A percentile compares a stretch with the other conserved stretches of the same genome.
Evolutionary conservation across 2,113 vertebrate species (phyloP).

Genomic region (Meriones unguiculatus): DNA sequence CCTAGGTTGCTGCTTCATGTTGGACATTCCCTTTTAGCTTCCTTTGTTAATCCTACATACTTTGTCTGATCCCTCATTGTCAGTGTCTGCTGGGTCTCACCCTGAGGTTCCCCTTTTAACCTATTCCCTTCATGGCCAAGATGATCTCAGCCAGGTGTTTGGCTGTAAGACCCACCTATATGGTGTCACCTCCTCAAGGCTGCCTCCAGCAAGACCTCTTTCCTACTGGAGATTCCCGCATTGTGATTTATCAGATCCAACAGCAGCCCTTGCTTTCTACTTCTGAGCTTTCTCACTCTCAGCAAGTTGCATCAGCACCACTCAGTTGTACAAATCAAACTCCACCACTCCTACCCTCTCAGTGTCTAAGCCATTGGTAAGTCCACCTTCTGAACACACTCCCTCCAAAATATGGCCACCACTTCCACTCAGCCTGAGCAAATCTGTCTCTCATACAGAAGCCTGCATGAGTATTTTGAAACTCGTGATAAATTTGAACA

Average conservation of each 20-base stretch:
- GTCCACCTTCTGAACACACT: neutral
- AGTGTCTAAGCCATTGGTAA: neutral
- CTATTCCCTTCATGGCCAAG: neutral
- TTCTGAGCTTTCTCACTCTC: neutral
- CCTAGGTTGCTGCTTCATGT: neutral
- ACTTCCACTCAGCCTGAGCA: neutral
- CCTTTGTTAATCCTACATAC: neutral
- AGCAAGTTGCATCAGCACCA: neutral
- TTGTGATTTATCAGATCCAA: neutral
- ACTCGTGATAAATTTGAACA: slow-evolving; percentile 4
- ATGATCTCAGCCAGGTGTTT: neutral
- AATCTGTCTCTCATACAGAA: neutral
- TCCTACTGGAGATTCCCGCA: neutral
- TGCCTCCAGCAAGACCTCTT: neutral
- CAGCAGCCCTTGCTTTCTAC: neutral
- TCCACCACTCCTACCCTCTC: neutral
- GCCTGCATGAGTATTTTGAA: neutral
- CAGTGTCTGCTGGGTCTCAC: neutral
- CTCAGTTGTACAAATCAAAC: neutral
- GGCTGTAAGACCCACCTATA: neutral
- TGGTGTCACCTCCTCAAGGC: rapidly evolving
- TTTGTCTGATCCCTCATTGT: neutral
- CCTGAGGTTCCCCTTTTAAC: neutral
- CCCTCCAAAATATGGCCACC: neutral
- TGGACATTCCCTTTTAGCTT: neutral